Conservation (phyloP, 2,113 vertebrate species). For the Petaurus breviceps region DNA sequence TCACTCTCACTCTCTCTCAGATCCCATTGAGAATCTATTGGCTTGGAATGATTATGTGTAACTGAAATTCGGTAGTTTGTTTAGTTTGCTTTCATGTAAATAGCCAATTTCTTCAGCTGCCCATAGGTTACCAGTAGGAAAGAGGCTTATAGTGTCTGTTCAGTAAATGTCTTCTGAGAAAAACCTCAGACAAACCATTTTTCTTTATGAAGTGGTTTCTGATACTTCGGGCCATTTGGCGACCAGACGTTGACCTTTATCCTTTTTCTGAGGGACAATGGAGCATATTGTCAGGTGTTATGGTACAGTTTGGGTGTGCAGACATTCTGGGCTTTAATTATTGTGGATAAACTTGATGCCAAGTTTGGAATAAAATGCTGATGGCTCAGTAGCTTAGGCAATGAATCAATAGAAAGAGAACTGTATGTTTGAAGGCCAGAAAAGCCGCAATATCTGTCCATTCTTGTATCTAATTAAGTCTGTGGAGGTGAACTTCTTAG, state of each 20-base stretch:
- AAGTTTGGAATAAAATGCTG: slow-evolving; percentile 38
- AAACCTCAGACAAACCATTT: background rate
- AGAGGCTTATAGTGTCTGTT: background rate
- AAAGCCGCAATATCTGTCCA: background rate
- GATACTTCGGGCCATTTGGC: background rate
- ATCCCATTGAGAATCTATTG: background rate
- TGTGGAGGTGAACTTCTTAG: background rate
- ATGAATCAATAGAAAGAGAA: background rate
- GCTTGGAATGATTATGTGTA: background rate
- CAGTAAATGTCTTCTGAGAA: background rate
- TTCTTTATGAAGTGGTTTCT: background rate
- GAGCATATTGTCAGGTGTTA: background rate
- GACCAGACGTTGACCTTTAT: background rate
- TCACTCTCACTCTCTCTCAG: background rate
- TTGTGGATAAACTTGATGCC: background rate
- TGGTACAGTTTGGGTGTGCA: background rate
- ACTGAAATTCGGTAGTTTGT: background rate
- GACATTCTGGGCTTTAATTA: slow-evolving; percentile 48
- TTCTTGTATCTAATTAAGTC: background rate
- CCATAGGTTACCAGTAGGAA: background rate
- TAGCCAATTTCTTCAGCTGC: background rate
- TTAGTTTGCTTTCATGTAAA: background rate
- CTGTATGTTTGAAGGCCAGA: background rate
- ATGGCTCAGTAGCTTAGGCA: slow-evolving; percentile 4
- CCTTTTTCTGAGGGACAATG: background rate